Base-by-base conservation (phyloP, 2,888 invertebrate genomes). In the Drosophila suboccidentalis region DNA sequence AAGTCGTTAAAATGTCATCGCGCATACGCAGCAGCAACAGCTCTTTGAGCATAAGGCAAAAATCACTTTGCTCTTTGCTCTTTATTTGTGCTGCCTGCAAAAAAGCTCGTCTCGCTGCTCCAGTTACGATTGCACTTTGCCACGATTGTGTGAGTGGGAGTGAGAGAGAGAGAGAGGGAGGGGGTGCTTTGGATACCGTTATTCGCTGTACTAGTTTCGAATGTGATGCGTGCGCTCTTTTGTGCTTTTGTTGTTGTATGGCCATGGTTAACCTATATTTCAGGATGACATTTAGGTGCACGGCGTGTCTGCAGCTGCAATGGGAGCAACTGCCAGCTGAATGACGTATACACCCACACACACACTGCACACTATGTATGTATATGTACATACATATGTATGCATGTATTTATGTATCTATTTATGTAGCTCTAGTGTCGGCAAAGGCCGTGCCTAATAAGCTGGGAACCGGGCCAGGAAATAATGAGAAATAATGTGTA, bases 1-100 rank as follows among this genome's bases (percentile, higher is more conserved):
- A 77, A 72, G 72, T 66, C 67, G 58, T 78, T 69, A 64, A 81
- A 85, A 83, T 82, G 82, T 85, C 84, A 82, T 67, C 68, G 82
- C 82, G 82, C 82, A 86, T 54, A 71, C 75, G 81, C 78, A 70
- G 49, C 43, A 74, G 69, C 50, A 58, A 44, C 43, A 44, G 59
- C 59, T 59, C 54, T 51, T 47, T 22, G 34, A 65, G 29, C 71
- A 54, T 11, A 47, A 36, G 34, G 46, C 51, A 36, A 53, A 54
- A 44, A 22, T 32, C 61, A 39, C 38, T 19, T 44, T 34, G 60
- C 66, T 49, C 58, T 65, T 58, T 58, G 41, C 29, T 46, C 55
- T 53, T 22, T 50, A 19, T 36, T 50, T 34, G 34, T 32, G 32
- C 32, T 29, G 49, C 49, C 38, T 50, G 53, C 11, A 47, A 13